Evolutionary conservation across 1,140 invertebrate species (phyloP).

Genomic region (Calephelis virginiensis): DNA sequence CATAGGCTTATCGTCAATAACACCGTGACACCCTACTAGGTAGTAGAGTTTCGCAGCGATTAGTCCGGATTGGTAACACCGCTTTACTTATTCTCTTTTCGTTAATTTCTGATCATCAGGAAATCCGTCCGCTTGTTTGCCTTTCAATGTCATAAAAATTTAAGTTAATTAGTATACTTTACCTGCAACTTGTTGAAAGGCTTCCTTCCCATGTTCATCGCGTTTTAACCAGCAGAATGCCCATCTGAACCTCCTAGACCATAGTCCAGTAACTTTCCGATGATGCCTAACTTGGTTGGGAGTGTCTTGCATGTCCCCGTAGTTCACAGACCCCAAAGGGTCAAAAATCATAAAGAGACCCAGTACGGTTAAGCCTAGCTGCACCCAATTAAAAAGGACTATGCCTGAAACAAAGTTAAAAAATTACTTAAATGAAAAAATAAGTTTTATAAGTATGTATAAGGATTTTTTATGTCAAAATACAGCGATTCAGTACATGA

Average conservation of each 20-base stretch:
- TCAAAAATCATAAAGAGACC: conserved; percentile 89
- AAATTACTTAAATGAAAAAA: background rate
- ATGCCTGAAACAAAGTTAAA: conserved; percentile 78
- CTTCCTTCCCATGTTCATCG: conserved; percentile 89
- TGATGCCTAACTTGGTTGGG: conserved; percentile 80
- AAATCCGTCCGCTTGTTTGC: too few relatives aligned
- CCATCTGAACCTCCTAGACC: conserved; percentile 85
- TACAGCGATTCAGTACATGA: too few relatives aligned
- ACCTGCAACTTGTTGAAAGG: conserved; percentile 91
- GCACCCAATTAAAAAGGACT: conserved; percentile 89
- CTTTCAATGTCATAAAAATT: background rate
- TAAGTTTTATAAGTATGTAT: too few relatives aligned
- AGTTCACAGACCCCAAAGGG: conserved; percentile 85
- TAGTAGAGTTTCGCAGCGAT: too few relatives aligned
- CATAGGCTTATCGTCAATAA: too few relatives aligned
- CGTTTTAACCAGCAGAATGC: conserved; percentile 89
- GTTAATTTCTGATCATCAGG: too few relatives aligned
- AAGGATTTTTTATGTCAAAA: too few relatives aligned
- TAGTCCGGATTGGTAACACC: too few relatives aligned
- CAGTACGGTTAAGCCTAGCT: conserved; percentile 86
- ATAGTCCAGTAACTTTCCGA: conserved; percentile 82
- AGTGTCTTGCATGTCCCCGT: conserved; percentile 79
- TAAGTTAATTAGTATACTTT: conserved; percentile 10
- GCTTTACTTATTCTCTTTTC: background rate
- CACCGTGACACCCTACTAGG: too few relatives aligned